A percentile compares a stretch with the other conserved stretches of the same genome.
Conservation (phyloP, 2,797 vertebrate genomes). For the Hephaestus fuliginosus region DNA sequence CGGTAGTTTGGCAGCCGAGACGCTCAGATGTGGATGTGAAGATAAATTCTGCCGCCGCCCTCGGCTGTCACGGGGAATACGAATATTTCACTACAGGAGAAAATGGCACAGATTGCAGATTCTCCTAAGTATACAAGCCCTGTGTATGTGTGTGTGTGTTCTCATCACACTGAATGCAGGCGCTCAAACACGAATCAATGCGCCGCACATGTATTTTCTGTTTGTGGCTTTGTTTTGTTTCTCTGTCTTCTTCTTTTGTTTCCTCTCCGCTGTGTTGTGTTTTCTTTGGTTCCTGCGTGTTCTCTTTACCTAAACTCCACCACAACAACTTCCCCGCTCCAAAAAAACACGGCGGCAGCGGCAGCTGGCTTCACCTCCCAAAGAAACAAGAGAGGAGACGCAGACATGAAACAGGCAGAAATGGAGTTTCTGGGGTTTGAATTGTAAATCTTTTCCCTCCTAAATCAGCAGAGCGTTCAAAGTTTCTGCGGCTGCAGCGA, state of each 20-base stretch:
- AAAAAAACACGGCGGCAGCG: background rate
- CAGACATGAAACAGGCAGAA: slow-evolving; percentile 2
- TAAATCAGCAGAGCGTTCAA: background rate
- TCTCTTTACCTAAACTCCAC: slow-evolving; percentile 52
- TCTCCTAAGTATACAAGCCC: slow-evolving; percentile 32
- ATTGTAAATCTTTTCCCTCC: slow-evolving; percentile 6
- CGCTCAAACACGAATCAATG: slow-evolving; percentile 28
- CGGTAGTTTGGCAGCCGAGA: slow-evolving; percentile 44
- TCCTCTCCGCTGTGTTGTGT: background rate
- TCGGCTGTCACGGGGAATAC: slow-evolving; percentile 64
- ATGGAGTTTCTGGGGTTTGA: background rate
- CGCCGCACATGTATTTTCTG: slow-evolving; percentile 9
- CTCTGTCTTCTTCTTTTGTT: background rate
- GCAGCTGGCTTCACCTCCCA: background rate
- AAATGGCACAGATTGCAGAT: slow-evolving; percentile 67
- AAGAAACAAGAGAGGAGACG: background rate
- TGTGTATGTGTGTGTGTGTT: slow-evolving; percentile 10
- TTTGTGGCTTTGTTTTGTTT: slow-evolving; percentile 19
- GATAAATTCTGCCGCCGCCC: slow-evolving; percentile 60
- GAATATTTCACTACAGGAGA: slow-evolving; percentile 60
- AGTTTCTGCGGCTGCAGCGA: background rate
- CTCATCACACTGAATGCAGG: slow-evolving; percentile 26
- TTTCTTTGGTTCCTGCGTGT: slow-evolving; percentile 37
- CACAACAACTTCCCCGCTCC: slow-evolving; percentile 30
- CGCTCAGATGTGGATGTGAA: slow-evolving; percentile 61